Evolutionary conservation across 2,113 vertebrate genomes (phyloP).

Genomic region (Podarcis cretensis): DNA sequence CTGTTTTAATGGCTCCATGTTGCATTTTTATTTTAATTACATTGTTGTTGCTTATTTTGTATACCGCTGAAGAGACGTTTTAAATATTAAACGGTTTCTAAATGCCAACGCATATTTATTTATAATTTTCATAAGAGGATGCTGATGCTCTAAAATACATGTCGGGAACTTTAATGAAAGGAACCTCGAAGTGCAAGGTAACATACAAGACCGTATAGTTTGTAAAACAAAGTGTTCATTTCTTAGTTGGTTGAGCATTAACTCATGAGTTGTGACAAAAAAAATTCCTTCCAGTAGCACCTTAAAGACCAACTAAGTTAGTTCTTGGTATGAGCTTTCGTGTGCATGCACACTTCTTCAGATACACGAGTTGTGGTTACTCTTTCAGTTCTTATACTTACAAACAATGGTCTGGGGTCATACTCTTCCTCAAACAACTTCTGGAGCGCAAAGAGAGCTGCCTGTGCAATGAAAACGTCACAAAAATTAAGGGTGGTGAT

Average conservation of each 20-base stretch:
- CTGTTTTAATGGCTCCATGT: too few relatives aligned
- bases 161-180: not conserved
- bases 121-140: too few relatives aligned
- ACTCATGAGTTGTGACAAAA: not conserved
- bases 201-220: not conserved
- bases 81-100: too few relatives aligned
- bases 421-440: slow-evolving; percentile 86
- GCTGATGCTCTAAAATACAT: not conserved
- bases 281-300: too few relatives aligned
- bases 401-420: slow-evolving; percentile 88
- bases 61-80: too few relatives aligned
- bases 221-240: not conserved
- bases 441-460: slow-evolving; percentile 94
- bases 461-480: slow-evolving; percentile 74
- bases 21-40: too few relatives aligned
- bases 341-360: too few relatives aligned
- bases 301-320: too few relatives aligned
- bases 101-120: too few relatives aligned
- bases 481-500: not conserved
- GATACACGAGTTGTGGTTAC: not conserved
- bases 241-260: not conserved
- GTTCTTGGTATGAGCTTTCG: too few relatives aligned
- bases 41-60: too few relatives aligned
- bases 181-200: not conserved
- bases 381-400: slow-evolving; percentile 73